Evolutionary conservation across 2,797 vertebrate genomes (phyloP), one percentile per base, ranked within the genome.

Genomic region (Okamejei kenojei): DNA sequence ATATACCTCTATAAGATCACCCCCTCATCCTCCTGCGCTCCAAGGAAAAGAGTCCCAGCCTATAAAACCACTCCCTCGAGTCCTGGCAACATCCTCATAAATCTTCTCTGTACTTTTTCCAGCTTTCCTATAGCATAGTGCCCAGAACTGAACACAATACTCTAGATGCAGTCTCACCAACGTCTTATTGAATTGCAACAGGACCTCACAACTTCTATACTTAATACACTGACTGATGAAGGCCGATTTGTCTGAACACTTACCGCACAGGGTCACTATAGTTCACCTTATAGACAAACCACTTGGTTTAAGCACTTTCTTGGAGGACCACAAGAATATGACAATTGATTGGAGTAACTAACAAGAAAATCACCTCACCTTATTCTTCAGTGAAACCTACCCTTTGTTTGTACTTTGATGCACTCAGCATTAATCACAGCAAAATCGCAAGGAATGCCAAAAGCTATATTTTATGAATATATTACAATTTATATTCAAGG

Each of bases 401-500:
- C 95, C 95, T 94, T 96, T 96, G 96, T 93, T 94, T 94, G 94
- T 95, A 94, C 95, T 95, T 93, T 54, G 45, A 54, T 54, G 45
- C 45, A 6, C 95, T 95, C 96, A 95, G 95, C 95, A 96, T 97
- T 96, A 97, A 97, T 97, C 96, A 97, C 96, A 96, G 95, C 95
- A 96, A 96, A 54, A 97, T 97, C 97, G 96, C 96, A 96, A 94
- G 94, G 94, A 95, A 95, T 96, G 95, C 95, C 96, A 95, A 95
- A 94, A 96, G 95, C 95, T 94, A 95, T 96, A 96, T 96, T 96
- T 97, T 96, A 96, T 96, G 96, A 96, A 97, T 97, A 96, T 96
- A 96, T 97, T 96, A 97, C 94, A 95, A 96, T 97, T 96, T 96
- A 95, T 96, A 97, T 96, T 96, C 96, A 93, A 95, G 95, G 95